phyloP scores from a whole-genome alignment of 2,113 vertebrate genomes.

The Chrysochloris asiatica region DNA sequence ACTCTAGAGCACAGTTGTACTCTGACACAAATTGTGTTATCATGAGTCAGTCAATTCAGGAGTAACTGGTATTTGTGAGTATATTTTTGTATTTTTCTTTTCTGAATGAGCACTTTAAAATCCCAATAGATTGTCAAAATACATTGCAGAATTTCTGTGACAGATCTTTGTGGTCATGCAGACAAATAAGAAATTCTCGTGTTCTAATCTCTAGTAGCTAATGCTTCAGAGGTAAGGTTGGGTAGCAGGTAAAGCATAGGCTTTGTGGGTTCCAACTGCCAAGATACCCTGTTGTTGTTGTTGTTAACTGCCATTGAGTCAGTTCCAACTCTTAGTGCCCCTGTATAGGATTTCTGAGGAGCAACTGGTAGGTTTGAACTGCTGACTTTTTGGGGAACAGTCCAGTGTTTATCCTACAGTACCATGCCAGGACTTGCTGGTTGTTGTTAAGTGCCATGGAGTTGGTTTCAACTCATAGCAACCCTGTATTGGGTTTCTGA shows the following conservation, averaged over 20 bases:
- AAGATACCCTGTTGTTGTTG: no score
- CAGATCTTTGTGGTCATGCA: background rate
- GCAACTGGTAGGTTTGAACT: no score
- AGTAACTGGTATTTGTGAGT: background rate
- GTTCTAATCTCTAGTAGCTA: background rate
- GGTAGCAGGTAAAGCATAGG: background rate
- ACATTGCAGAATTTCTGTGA: background rate
- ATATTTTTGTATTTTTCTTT: background rate
- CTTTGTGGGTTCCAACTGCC: background rate
- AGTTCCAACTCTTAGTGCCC: no score
- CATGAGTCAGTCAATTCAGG: background rate
- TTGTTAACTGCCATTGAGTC: no score
- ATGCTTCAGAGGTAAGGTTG: background rate
- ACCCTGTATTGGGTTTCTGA: no score
- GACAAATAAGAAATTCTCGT: background rate
- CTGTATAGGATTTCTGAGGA: no score
- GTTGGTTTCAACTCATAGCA: no score
- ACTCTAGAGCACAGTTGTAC: background rate
- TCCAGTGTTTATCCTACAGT: no score
- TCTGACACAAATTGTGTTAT: background rate
- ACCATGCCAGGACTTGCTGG: no score
- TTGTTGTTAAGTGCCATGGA: no score
- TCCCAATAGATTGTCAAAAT: background rate
- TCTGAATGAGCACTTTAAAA: background rate
- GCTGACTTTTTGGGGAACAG: no score